Evolutionary conservation across 1,140 invertebrate genomes (phyloP), one percentile per base, ranked within the genome.

Genomic region (Plutomurus gul): DNA sequence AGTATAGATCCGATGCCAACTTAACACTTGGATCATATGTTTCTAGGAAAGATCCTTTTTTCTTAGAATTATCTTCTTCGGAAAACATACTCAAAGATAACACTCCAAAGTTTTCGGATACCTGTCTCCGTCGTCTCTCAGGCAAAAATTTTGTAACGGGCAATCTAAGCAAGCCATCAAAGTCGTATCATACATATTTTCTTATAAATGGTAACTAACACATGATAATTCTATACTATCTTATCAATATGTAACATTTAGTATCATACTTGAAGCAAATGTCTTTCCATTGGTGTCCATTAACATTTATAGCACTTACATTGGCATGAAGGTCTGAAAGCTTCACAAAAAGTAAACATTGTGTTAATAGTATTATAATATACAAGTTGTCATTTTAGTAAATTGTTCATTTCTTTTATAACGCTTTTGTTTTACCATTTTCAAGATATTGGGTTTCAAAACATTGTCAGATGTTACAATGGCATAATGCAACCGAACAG

Each of bases 391-490:
- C 30, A 51, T 77, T 37, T 18, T 33, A 13, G 33, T 37, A 13
- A 20, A 43, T 74, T 40, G 20, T 78, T 51, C 22, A 30, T 22
- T 18, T 18, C 36, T 13, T 40, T 10, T 27, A 30, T 43, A 49
- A 16, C 18, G 20, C 4, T 72, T 18, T 16, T 27, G 11, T 39
- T 22, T 75, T 86, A 89, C 88, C 84, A 87, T 85, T 76, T 86
- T 81, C 37, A 90, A 84, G 65, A 87, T 88, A 80, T 89, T 77
- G 18, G 91, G 90, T 51, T 89, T 87, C 39, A 93, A 86, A 33
- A 94, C 89, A 88, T 93, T 89, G 27, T 92, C 88, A 27, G 90
- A 90, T 25, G 89, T 90, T 37, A 92, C 85, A 78, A 93, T 87
- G 11, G 91, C 85, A 56, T 85, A 88, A 85, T 93, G 90, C 13